A percentile compares a stretch with the other conserved stretches of the same genome.
Conservation (phyloP, 2,113 vertebrate species). For the Okapia johnstoni region DNA sequence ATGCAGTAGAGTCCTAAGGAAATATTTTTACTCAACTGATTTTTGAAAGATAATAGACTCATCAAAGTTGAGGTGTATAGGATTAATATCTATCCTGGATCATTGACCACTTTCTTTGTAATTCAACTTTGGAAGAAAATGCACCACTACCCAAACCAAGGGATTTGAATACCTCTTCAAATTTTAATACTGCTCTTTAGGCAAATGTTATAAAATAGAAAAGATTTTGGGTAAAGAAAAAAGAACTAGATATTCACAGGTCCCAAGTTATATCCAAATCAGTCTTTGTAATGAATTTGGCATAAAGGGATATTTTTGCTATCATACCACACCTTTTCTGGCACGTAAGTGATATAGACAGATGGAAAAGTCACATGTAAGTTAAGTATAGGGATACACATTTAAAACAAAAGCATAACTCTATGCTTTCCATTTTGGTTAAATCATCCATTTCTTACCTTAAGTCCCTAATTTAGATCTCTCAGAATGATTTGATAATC, state of each 20-base stretch:
- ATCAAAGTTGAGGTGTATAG: not conserved
- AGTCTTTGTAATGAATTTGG: not conserved
- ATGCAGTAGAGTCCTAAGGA: not conserved
- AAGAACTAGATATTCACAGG: not conserved
- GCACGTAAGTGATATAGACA: not conserved
- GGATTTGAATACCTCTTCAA: constrained; percentile 4
- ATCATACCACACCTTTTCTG: not conserved
- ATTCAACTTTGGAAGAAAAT: constrained; percentile 1
- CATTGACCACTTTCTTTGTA: not conserved
- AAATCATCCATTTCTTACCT: constrained; percentile 1
- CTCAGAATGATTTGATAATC: not conserved
- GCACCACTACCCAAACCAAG: not conserved
- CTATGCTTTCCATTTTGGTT: not conserved
- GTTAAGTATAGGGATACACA: not conserved
- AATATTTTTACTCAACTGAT: not conserved
- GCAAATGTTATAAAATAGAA: constrained; percentile 29
- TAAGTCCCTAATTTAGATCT: constrained; percentile 5
- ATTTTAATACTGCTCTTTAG: not conserved
- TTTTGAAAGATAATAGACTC: constrained; percentile 2
- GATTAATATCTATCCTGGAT: not conserved
- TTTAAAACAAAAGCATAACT: not conserved
- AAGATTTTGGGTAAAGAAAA: constrained; percentile 15
- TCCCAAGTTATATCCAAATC: not conserved
- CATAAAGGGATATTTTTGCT: not conserved
- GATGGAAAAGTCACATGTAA: not conserved